Percentiles rank a stretch among this genome's conserved stretches.
Evolutionary conservation across 2,113 vertebrate genomes (phyloP).

Genomic region (Fregetta grallaria): DNA sequence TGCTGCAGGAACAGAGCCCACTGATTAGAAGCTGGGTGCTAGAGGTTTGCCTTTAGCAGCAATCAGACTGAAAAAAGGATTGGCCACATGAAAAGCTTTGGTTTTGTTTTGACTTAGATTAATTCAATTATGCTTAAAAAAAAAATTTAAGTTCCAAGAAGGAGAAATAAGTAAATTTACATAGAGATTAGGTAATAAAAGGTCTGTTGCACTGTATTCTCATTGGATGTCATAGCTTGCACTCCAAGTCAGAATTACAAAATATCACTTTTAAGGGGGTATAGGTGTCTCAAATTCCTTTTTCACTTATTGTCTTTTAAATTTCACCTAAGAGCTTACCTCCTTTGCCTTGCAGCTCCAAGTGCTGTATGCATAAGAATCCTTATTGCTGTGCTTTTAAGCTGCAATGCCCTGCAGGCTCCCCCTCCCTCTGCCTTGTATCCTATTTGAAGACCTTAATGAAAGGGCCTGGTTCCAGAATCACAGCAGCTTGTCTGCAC

Average conservation of each 20-base stretch:
- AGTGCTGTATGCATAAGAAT: constrained; percentile 16
- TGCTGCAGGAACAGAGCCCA: not conserved
- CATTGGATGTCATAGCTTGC: not conserved
- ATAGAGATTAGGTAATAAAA: constrained; percentile 54
- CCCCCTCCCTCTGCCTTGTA: constrained; percentile 21
- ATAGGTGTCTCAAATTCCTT: not conserved
- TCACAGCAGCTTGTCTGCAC: constrained; percentile 57
- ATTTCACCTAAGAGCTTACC: not conserved
- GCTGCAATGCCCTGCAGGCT: constrained; percentile 27
- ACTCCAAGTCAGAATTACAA: constrained; percentile 14
- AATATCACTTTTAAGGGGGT: constrained; percentile 9
- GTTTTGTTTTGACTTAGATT: constrained; percentile 19
- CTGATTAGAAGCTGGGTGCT: not conserved
- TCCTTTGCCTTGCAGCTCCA: not conserved
- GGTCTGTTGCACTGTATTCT: constrained; percentile 19
- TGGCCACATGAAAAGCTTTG: not conserved
- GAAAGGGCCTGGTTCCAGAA: constrained; percentile 64
- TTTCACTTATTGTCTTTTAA: constrained; percentile 26
- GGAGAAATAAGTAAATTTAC: constrained; percentile 35
- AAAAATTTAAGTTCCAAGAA: constrained; percentile 14
- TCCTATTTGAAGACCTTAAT: constrained; percentile 73
- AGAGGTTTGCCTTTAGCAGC: not conserved
- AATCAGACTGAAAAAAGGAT: not conserved
- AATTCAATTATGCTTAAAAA: constrained; percentile 20
- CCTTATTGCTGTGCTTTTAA: constrained; percentile 24